Evolutionary conservation across 2,797 vertebrate genomes (phyloP), one percentile per base, ranked within the genome.

Genomic region (Syngnathus acus): DNA sequence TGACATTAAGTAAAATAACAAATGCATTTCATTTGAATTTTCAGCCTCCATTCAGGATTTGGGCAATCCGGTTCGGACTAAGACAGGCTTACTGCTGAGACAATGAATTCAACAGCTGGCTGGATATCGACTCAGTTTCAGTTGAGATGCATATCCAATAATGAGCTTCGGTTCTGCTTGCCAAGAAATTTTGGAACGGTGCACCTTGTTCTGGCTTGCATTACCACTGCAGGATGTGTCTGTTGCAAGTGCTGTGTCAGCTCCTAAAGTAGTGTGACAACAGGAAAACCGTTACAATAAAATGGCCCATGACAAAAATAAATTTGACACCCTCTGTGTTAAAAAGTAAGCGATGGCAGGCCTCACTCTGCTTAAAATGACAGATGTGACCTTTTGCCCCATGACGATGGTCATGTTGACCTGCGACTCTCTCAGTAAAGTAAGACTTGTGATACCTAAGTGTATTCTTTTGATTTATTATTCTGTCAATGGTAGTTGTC

Each of bases 231-330:
- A 37, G 32, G 8, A 58, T 38, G 32, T 58, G 55, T 58, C 37
- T 14, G 32, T 3, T 11, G 32, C 48, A 50, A 58, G 14, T 16
- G 55, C 26, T 37, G 55, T 57, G 55, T 57, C 55, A 57, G 55
- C 26, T 58, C 26, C 32, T 16, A 16, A 71, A 62, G 62, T 73
- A 47, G 64, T 40, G 17, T 65, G 17, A 66, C 68, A 4, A 32
- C 32, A 32, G 32, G 32, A 32, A 32, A 32, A 32, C 32, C 32
- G 32, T 32, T 32, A 32, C 32, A 32, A 32, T 32, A 32, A 32
- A 32, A 32, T 32, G 3, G 32, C 32, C 32, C 32, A 32, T 32
- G 32, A 32, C 32, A 32, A 32, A 43, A 43, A 43, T 9, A 43
- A 43, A 43, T 9, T 11, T 42, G 40, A 42, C 40, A 42, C 9